These are phyloP conservation scores for Kryptolebias marmoratus DNA, from an alignment of 2,113 vertebrate species.

Conservation along the genomic window DNA sequence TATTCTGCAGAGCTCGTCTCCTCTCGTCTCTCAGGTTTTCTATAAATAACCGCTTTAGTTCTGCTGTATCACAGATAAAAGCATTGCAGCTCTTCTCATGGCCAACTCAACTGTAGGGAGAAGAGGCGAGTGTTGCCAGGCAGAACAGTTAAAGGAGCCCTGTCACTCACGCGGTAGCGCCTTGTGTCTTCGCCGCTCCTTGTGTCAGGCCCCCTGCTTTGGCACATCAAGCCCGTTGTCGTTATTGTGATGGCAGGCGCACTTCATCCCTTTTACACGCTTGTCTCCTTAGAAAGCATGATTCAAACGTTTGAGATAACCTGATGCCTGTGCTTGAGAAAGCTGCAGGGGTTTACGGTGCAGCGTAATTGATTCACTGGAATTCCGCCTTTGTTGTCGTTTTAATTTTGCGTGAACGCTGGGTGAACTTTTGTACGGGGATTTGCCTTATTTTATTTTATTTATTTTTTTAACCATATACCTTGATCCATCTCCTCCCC, in stretches of 20 bases:
- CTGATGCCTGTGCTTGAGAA: conserved; percentile 50
- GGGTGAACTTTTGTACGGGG: conserved; percentile 62
- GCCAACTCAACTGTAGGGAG: conserved; percentile 68
- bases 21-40: conserved; percentile 73
- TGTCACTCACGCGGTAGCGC: conserved; percentile 62
- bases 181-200: conserved; percentile 49
- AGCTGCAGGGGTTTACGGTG: conserved; percentile 46
- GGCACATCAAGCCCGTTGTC: conserved; percentile 64
- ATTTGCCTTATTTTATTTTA: conserved; percentile 23
- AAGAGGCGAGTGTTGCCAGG: conserved; percentile 77
- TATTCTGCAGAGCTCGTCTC: conserved; percentile 58
- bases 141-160: conserved; percentile 83
- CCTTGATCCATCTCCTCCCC: conserved; percentile 25
- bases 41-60: conserved; percentile 83
- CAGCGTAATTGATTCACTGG: conserved; percentile 70
- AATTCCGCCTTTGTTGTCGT: conserved; percentile 66
- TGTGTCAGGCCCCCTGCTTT: conserved; percentile 62
- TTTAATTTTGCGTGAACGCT: conserved; percentile 60
- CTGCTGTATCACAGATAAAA: conserved; percentile 82
- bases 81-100: conserved; percentile 65
- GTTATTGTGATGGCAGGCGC: conserved; percentile 73
- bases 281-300: conserved; percentile 69
- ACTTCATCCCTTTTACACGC: conserved; percentile 76
- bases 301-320: conserved; percentile 66
- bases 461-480: conserved; percentile 17